Conservation (phyloP, 2,888 invertebrate genomes). For the Priocnemis perturbator region DNA sequence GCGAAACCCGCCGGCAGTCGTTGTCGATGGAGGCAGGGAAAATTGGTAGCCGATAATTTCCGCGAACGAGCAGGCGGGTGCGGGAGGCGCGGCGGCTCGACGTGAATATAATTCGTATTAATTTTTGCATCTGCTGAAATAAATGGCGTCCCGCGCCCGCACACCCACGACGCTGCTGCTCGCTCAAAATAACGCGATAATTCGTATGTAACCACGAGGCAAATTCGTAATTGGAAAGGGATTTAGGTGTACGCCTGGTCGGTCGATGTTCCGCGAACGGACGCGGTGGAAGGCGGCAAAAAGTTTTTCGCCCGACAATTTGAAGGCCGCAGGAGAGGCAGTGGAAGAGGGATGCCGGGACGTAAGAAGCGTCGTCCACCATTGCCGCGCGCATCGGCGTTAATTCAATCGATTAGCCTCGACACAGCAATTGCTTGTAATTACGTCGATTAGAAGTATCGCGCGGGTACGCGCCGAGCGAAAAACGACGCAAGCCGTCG, state of each 20-base stretch:
- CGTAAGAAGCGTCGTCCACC: no score
- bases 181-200: no score
- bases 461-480: not conserved
- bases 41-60: slow-evolving; percentile 32
- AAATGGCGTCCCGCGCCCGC: not conserved
- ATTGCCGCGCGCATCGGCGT: no score
- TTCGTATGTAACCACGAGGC: no score
- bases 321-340: no score
- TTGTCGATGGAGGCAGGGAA: slow-evolving; percentile 17
- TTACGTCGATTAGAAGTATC: not conserved
- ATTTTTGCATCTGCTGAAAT: slow-evolving; percentile 15
- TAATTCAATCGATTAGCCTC: not conserved
- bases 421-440: not conserved
- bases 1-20: not conserved
- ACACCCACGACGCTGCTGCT: not conserved
- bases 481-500: slow-evolving; percentile 22
- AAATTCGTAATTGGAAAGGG: no score
- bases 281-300: no score
- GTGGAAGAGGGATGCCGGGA: no score
- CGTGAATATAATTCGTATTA: slow-evolving; percentile 26
- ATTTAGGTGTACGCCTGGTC: no score
- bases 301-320: no score
- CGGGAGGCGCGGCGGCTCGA: slow-evolving; percentile 21
- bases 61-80: slow-evolving; percentile 1
- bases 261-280: no score